Evolutionary conservation across 2,113 vertebrate genomes (phyloP).

Genomic region (Lanius ludovicianus): DNA sequence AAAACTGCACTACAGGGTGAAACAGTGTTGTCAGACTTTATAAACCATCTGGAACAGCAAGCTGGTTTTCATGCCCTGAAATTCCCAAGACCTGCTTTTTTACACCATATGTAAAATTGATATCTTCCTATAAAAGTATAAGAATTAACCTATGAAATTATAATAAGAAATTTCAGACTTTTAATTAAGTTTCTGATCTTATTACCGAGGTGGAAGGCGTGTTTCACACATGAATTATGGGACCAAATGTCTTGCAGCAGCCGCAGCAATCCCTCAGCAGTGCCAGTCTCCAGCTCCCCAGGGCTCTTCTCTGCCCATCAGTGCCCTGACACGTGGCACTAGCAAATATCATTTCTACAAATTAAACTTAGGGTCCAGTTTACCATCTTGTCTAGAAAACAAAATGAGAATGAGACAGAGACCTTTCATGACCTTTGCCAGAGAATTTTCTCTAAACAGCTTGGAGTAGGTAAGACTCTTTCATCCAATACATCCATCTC

Average conservation of each 20-base stretch:
- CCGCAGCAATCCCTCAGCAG: background rate
- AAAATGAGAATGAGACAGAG: background rate
- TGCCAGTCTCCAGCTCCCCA: background rate
- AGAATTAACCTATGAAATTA: background rate
- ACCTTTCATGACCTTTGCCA: background rate
- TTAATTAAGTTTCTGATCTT: background rate
- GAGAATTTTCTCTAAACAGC: background rate
- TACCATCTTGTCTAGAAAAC: background rate
- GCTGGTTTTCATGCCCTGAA: constrained; percentile 27
- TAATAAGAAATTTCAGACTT: background rate
- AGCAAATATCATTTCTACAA: background rate
- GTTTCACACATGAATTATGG: background rate
- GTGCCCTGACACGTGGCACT: background rate
- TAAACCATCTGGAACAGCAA: constrained; percentile 70
- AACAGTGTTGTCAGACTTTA: constrained; percentile 48
- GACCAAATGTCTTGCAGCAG: background rate
- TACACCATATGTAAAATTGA: background rate
- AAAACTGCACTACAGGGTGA: constrained; percentile 64
- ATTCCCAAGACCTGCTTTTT: background rate
- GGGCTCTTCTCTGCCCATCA: background rate
- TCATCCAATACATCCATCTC: background rate
- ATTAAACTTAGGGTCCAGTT: background rate
- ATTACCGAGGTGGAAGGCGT: accelerated
- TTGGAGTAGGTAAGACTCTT: background rate
- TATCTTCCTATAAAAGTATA: constrained; percentile 2